Evolutionary conservation across 35 echinoderm and acorn worm species (phyloP).

Genomic region (Amphiura filiformis): DNA sequence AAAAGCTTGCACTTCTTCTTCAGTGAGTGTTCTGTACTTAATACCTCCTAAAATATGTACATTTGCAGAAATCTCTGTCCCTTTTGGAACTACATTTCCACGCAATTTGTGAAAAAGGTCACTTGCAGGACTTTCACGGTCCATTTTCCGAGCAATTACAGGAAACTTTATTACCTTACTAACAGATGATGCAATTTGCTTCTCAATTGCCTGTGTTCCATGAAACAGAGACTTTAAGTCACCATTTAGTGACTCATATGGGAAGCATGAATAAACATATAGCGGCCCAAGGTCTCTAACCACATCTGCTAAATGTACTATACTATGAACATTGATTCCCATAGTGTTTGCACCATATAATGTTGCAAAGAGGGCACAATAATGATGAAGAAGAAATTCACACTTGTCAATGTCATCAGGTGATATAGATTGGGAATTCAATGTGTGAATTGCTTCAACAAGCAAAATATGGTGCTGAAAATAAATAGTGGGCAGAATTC

Average conservation of each 20-base stretch:
- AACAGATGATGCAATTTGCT: neutral
- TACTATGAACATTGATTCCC: slow-evolving; percentile 8
- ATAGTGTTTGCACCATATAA: neutral
- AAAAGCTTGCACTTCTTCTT: neutral
- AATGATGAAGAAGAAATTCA: neutral
- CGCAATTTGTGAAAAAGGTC: neutral
- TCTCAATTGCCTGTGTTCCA: neutral
- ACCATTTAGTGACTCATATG: neutral
- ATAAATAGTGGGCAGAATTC: neutral
- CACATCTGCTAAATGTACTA: neutral
- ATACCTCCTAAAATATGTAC: neutral
- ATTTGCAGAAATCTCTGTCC: neutral
- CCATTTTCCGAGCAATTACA: neutral
- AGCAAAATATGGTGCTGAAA: slow-evolving; percentile 3
- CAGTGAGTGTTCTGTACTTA: neutral
- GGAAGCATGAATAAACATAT: neutral
- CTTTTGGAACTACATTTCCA: neutral
- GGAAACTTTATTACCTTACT: neutral
- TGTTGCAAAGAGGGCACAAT: neutral
- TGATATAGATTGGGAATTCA: neutral
- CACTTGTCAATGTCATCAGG: neutral
- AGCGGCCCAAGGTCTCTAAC: neutral
- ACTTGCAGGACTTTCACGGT: neutral
- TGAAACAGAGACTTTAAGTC: neutral
- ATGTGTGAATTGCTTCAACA: neutral